Percentiles rank a stretch among this genome's conserved stretches.
These are phyloP conservation scores for Parazoanthus swiftii DNA, from an alignment of 92 coral and sea anemone genomes.

Conservation along the genomic window DNA sequence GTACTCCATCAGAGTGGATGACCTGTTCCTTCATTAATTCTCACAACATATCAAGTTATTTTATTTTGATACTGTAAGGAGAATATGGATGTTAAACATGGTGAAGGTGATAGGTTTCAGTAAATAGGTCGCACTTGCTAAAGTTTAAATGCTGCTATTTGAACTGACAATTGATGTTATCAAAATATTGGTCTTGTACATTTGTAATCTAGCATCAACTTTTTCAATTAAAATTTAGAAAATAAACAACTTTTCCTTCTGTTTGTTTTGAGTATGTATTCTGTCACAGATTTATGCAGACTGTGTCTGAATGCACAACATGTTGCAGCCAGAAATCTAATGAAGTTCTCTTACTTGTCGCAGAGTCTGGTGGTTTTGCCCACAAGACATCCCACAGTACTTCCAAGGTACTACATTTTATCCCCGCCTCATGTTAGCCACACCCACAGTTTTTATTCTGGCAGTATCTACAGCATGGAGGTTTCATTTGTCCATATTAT, in stretches of 20 bases:
- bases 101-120: background rate
- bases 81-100: too few species aligned
- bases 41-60: too few species aligned
- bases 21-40: too few species aligned
- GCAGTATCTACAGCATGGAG: background rate
- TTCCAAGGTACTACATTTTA: conserved; percentile 71
- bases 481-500: background rate
- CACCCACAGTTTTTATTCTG: conserved; percentile 20
- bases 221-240: conserved; percentile 38
- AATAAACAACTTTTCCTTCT: conserved; percentile 16
- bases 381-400: conserved; percentile 88
- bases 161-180: background rate
- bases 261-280: conserved; percentile 27
- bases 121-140: background rate
- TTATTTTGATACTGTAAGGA: too few species aligned
- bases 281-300: background rate
- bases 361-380: conserved; percentile 90
- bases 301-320: background rate
- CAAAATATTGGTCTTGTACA: conserved; percentile 15
- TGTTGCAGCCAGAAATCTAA: conserved; percentile 55
- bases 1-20: too few species aligned
- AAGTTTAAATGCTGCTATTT: background rate
- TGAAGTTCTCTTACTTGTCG: conserved; percentile 88
- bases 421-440: background rate
- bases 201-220: conserved; percentile 37